Base-by-base conservation (phyloP, 2,888 invertebrate genomes). In the Tachina lurida region DNA sequence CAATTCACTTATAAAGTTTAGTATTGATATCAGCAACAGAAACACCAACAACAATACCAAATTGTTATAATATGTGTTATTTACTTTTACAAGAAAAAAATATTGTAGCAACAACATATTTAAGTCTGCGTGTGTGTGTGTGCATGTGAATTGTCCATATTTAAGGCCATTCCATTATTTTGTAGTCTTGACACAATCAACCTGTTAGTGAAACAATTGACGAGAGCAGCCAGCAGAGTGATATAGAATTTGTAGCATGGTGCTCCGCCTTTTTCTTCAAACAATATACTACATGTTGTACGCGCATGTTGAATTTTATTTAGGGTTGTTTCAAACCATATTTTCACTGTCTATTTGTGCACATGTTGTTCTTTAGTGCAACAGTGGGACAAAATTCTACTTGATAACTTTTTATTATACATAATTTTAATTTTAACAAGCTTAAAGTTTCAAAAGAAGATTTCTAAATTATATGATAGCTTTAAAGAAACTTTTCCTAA, bases 321-420 rank as follows among this genome's bases (percentile, higher is more conserved):
- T 79, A 75, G 86, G 86, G 86, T 86, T 83, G 86, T 86, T 86
- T 83, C 83, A 68, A 80, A 86, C 75, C 86, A 86, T 86, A 86
- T 86, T 86, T 83, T 86, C 76, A 80, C 83, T 86, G 86, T 86
- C 86, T 86, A 79, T 83, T 83, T 80, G 83, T 86, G 83, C 86
- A 86, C 86, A 86, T 83, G 86, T 83, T 86, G 83, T 86, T 77
- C 79, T 79, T 86, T 86, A 75, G 67, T 45, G 43, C 12, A 43
- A 86, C 86, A 71, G 86, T 86, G 83, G 79, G n/a, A 9, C n/a
- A 5, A 71, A 58, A 0, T 54, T 54, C 10, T 12, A 54, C 3
- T 63, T 8, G 7, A 10, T 7, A 13, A 47, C 47, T 13, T 47
- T 47, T 31, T 4, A 4, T 31, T 31, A 4, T 31, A 31, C 5